Conservation (phyloP, 2,113 vertebrate genomes). For the Oncorhynchus nerka region DNA sequence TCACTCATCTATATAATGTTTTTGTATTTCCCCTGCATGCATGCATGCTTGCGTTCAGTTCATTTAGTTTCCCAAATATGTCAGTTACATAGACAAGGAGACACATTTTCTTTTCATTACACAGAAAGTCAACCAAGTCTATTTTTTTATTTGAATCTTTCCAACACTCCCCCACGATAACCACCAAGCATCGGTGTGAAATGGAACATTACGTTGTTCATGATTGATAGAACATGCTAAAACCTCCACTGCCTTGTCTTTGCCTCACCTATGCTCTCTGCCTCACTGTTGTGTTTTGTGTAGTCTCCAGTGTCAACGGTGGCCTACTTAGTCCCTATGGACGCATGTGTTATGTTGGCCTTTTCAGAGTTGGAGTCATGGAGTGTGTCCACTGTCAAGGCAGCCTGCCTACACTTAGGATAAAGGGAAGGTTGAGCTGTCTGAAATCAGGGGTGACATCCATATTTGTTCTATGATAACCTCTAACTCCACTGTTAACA, state of each 20-base stretch:
- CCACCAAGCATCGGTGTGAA: too few species aligned
- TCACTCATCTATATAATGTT: too few species aligned
- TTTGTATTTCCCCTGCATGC: too few species aligned
- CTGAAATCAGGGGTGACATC: neutral
- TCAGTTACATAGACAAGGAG: too few species aligned
- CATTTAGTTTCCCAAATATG: too few species aligned
- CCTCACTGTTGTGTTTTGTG: neutral
- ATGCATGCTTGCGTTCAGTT: too few species aligned
- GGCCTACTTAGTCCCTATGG: neutral
- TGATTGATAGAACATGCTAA: neutral
- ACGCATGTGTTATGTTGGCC: neutral
- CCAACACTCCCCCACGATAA: too few species aligned
- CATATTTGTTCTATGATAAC: neutral
- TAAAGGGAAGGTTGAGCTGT: neutral
- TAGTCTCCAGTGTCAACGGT: neutral
- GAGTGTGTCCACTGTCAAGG: neutral
- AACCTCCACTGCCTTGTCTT: neutral
- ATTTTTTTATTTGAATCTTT: too few species aligned
- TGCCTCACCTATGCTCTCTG: neutral
- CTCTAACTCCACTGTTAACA: neutral
- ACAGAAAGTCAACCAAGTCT: too few species aligned
- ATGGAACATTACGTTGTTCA: neutral
- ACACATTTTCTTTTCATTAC: too few species aligned
- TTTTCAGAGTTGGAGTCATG: neutral
- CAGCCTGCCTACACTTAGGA: neutral